These are phyloP conservation scores for Calameuta pallipes DNA, from an alignment of 2,888 invertebrate species.

Conservation along the genomic window DNA sequence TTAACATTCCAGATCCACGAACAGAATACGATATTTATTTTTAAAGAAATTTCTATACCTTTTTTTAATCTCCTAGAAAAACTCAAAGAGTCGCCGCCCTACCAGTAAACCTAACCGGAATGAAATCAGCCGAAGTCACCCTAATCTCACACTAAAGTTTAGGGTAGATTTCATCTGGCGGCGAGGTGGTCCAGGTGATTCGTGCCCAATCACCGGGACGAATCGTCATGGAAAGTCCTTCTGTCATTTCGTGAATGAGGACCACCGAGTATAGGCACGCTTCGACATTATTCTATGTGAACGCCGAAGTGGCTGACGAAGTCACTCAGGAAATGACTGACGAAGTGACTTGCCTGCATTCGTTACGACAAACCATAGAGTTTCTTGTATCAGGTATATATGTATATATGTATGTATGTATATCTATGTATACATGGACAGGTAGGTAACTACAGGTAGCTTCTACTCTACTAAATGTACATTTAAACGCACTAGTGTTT, in stretches of 20 bases:
- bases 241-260: background rate
- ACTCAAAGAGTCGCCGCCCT: background rate
- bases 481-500: background rate
- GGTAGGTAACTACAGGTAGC: background rate
- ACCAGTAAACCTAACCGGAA: background rate
- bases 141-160: background rate
- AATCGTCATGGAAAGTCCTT: background rate
- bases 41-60: background rate
- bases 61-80: background rate
- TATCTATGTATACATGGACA: background rate
- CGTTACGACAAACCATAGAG: background rate
- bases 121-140: background rate
- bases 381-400: background rate
- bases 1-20: background rate
- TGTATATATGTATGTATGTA: background rate
- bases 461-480: background rate
- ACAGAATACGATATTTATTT: background rate
- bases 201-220: background rate
- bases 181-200: background rate
- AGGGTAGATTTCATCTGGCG: constrained; percentile 1
- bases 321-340: background rate
- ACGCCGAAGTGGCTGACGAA: background rate
- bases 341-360: background rate
- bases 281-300: background rate
- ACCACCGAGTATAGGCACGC: background rate